Evolutionary conservation across 2,113 vertebrate species (phyloP).

Genomic region (Cyprinodon brontotheroides): DNA sequence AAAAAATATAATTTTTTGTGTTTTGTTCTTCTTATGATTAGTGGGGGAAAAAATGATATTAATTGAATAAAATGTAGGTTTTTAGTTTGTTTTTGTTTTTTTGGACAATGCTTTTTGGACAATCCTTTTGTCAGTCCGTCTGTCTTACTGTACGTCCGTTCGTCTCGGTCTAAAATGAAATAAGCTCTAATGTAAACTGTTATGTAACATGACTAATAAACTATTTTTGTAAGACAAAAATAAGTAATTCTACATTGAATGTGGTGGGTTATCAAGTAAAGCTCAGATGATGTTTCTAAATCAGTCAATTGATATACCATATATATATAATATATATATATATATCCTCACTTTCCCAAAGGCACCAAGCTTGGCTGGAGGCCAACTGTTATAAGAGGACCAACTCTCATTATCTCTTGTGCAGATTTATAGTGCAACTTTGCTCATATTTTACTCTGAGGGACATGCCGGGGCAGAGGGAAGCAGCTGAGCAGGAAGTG

Average conservation of each 20-base stretch:
- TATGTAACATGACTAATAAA: no score
- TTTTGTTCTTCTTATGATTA: not conserved
- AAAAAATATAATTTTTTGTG: slow-evolving; percentile 4
- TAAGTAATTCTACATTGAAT: not conserved
- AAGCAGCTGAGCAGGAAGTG: not conserved
- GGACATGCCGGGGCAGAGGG: slow-evolving; percentile 32
- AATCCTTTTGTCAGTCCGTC: no score
- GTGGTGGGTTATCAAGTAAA: not conserved
- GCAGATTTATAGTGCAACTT: slow-evolving; percentile 59
- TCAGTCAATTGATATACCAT: slow-evolving; percentile 20
- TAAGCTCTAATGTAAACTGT: no score
- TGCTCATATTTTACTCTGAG: slow-evolving; percentile 61
- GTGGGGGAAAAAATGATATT: no score
- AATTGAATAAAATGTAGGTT: no score
- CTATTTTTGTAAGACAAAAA: no score
- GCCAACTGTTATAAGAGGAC: slow-evolving; percentile 57
- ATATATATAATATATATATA: slow-evolving; percentile 22
- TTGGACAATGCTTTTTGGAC: no score
- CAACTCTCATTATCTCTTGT: slow-evolving; percentile 67
- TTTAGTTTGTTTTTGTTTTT: no score
- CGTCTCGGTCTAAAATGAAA: no score
- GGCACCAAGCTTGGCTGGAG: slow-evolving; percentile 53
- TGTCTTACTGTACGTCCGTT: no score
- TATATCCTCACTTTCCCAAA: slow-evolving; percentile 41
- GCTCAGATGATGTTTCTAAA: not conserved